phyloP scores from a whole-genome alignment of 2,888 invertebrate species.

The Congeria kusceri region DNA sequence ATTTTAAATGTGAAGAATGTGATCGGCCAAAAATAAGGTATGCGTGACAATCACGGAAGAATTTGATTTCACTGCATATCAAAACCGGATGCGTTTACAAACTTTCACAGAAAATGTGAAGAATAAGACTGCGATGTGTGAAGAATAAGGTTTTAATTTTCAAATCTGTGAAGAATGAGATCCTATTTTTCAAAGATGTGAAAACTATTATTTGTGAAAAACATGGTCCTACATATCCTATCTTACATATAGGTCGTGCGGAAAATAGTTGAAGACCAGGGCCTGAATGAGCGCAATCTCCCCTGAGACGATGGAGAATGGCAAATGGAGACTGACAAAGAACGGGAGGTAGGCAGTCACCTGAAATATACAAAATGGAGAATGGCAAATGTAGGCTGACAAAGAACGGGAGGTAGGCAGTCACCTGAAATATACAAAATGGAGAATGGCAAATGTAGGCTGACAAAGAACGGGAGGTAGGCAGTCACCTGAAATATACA shows the following conservation, averaged over 20 bases:
- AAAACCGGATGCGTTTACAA: too few species aligned
- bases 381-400: conserved; percentile 48
- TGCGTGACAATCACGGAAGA: too few species aligned
- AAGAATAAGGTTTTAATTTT: too few species aligned
- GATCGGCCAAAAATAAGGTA: too few species aligned
- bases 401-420: conserved; percentile 48
- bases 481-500: conserved; percentile 48
- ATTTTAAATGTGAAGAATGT: too few species aligned
- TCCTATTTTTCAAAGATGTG: too few species aligned
- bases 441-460: conserved; percentile 42
- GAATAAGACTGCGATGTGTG: too few species aligned
- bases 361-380: conserved; percentile 36
- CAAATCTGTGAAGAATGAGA: too few species aligned
- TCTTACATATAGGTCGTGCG: conserved; percentile 58
- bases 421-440: conserved; percentile 41
- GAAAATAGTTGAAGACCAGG: conserved; percentile 50
- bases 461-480: conserved; percentile 47
- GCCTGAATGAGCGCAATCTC: conserved; percentile 52
- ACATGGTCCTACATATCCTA: too few species aligned
- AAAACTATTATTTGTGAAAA: too few species aligned
- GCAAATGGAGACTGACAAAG: conserved; percentile 49
- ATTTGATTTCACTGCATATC: too few species aligned
- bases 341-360: conserved; percentile 50
- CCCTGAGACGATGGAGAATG: conserved; percentile 43
- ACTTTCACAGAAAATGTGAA: too few species aligned